phyloP scores from a whole-genome alignment of 2,113 vertebrate species.

The Pelmatolapia mariae region DNA sequence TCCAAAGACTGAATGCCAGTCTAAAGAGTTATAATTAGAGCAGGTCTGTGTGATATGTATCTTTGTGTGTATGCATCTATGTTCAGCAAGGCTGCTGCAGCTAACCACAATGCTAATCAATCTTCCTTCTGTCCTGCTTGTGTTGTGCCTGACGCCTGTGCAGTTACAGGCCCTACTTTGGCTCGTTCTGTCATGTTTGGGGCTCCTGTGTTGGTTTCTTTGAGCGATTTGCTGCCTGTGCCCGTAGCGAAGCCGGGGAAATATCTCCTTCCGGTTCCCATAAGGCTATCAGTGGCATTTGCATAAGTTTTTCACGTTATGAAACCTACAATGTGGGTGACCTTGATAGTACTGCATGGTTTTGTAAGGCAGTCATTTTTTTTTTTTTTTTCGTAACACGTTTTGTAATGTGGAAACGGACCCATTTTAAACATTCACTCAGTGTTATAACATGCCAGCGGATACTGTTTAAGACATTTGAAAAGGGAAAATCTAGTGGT shows the following conservation, averaged over 20 bases:
- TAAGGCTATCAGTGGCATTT: slow-evolving; percentile 16
- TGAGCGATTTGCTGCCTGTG: not conserved
- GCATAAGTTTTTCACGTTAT: slow-evolving; percentile 44
- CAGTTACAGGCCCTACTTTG: not conserved
- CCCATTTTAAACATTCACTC: not conserved
- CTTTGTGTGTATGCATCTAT: not conserved
- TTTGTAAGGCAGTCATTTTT: slow-evolving; percentile 24
- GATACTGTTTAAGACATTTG: not conserved
- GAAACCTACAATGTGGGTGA: slow-evolving; percentile 58
- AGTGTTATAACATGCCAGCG: not conserved
- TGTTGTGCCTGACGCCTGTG: not conserved
- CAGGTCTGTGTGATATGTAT: not conserved
- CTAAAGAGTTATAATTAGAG: not conserved
- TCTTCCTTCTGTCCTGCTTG: not conserved
- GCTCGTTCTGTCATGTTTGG: not conserved
- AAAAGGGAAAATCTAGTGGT: not conserved
- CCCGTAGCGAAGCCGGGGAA: not conserved
- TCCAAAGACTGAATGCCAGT: not conserved
- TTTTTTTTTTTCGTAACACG: not conserved
- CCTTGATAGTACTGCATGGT: slow-evolving; percentile 48
- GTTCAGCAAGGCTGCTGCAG: not conserved
- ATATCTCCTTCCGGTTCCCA: not conserved
- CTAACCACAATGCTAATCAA: not conserved
- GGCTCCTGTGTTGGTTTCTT: not conserved
- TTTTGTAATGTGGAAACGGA: slow-evolving; percentile 5